Percentiles rank a stretch among this genome's conserved stretches.
These are phyloP conservation scores for Lindbergichthys nudifrons DNA, from an alignment of 2,797 vertebrate species.

Conservation along the genomic window DNA sequence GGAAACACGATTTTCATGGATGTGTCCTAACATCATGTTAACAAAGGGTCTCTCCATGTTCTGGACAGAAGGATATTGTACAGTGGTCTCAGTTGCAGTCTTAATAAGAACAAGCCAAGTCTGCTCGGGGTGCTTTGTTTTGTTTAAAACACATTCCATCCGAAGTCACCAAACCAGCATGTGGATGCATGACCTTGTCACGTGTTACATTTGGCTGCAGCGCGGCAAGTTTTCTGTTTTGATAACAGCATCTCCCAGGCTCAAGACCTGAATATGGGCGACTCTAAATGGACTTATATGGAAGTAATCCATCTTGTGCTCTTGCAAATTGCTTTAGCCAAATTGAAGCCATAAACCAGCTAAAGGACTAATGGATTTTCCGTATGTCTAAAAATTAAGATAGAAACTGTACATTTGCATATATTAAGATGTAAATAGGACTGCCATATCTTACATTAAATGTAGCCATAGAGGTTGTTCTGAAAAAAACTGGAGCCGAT, in stretches of 20 bases:
- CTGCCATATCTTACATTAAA: slow-evolving; percentile 33
- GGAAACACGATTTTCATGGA: slow-evolving; percentile 7
- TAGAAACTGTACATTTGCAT: slow-evolving; percentile 14
- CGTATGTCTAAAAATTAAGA: slow-evolving; percentile 38
- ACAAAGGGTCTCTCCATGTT: not conserved
- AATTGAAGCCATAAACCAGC: slow-evolving; percentile 49
- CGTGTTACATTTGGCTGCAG: slow-evolving; percentile 31
- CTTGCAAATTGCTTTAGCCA: slow-evolving; percentile 15
- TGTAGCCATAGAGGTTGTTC: slow-evolving; percentile 5
- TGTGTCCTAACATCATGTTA: not conserved
- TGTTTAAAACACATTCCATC: slow-evolving; percentile 47
- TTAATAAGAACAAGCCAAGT: slow-evolving; percentile 23
- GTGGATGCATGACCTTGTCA: slow-evolving; percentile 54
- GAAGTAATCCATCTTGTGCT: slow-evolving; percentile 36
- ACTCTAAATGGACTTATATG: slow-evolving; percentile 18
- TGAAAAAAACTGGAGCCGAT: slow-evolving; percentile 46
- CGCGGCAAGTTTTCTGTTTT: slow-evolving; percentile 7
- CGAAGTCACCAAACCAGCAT: slow-evolving; percentile 68
- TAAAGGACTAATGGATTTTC: not conserved
- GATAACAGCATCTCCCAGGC: not conserved
- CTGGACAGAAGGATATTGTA: slow-evolving; percentile 22
- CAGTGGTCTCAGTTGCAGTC: not conserved
- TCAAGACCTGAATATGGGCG: slow-evolving; percentile 10
- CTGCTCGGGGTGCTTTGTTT: slow-evolving; percentile 35
- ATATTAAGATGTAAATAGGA: slow-evolving; percentile 35